These are phyloP conservation scores for Caenorhabditis angaria DNA, from an alignment of 2,888 invertebrate species.

Conservation along the genomic window DNA sequence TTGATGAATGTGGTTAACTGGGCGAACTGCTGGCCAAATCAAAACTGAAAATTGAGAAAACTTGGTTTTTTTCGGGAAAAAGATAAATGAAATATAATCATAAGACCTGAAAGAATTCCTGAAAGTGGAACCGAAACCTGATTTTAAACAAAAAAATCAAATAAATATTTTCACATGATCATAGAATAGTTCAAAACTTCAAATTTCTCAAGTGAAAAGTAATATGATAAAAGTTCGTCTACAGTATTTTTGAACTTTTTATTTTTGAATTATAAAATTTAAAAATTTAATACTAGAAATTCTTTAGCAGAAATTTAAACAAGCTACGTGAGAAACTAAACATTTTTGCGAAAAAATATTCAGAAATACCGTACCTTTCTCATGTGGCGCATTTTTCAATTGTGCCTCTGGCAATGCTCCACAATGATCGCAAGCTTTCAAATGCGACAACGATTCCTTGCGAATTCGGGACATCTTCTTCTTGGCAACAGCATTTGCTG, in stretches of 20 bases:
- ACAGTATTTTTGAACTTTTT: no score
- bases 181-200: no score
- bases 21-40: constrained; percentile 58
- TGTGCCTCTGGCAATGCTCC: constrained; percentile 41
- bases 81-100: neutral
- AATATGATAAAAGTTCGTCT: neutral
- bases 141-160: no score
- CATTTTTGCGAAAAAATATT: neutral
- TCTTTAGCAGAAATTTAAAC: neutral
- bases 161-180: no score
- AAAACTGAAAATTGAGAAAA: constrained; percentile 33
- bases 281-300: no score
- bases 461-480: constrained; percentile 48
- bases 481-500: constrained; percentile 45
- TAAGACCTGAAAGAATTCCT: neutral
- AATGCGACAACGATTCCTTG: constrained; percentile 29
- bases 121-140: no score
- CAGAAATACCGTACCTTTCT: constrained; percentile 23
- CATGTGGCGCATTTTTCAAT: constrained; percentile 27
- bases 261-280: no score
- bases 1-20: constrained; percentile 53
- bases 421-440: constrained; percentile 38
- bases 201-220: no score
- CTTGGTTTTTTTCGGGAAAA: neutral
- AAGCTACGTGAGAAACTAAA: neutral